These are phyloP conservation scores for Fratercula arctica DNA, from an alignment of 2,797 vertebrate genomes.

Conservation along the genomic window DNA sequence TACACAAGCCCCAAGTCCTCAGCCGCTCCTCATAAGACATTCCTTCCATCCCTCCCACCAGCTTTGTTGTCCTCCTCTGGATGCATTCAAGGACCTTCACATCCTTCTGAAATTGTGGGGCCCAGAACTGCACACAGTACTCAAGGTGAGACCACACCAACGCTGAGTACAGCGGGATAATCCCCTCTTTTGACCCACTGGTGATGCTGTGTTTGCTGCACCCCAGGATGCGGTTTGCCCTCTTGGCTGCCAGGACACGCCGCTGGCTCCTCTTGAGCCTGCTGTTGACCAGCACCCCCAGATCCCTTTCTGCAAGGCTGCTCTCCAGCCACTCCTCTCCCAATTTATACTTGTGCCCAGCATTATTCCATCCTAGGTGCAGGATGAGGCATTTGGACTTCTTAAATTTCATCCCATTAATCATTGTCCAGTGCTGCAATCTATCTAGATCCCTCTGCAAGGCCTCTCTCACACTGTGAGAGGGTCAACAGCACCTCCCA, in stretches of 20 bases:
- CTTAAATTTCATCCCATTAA: background rate
- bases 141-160: background rate
- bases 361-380: background rate
- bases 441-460: background rate
- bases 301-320: background rate
- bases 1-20: background rate
- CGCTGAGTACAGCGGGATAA: background rate
- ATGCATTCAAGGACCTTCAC: background rate
- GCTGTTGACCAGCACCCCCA: background rate
- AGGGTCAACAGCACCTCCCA: background rate
- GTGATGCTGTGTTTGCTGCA: background rate
- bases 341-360: background rate
- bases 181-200: background rate
- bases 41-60: background rate
- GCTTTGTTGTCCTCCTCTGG: background rate
- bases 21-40: background rate
- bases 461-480: background rate
- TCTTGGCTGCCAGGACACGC: background rate
- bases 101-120: background rate
- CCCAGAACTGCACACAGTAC: background rate
- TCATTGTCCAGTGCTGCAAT: background rate
- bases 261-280: background rate
- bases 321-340: background rate
- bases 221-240: background rate
- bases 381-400: background rate